phyloP scores from a whole-genome alignment of 2,797 vertebrate genomes.

The Scolopax rusticola region DNA sequence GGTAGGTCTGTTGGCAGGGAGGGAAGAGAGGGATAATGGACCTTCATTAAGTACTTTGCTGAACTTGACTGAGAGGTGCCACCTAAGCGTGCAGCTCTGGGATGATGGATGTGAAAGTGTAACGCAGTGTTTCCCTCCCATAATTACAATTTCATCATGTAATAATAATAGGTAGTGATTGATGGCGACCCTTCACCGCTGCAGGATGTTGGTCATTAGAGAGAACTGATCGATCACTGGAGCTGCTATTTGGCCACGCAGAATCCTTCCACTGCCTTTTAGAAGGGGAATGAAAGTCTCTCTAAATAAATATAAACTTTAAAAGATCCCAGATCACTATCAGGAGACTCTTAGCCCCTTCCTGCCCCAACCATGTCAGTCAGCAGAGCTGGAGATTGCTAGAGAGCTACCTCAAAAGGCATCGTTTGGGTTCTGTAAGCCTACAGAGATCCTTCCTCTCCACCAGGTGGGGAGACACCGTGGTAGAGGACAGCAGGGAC shows the following conservation, averaged over 20 bases:
- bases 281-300: background rate
- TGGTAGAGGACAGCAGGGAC: background rate
- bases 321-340: background rate
- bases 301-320: background rate
- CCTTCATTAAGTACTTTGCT: background rate
- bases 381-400: background rate
- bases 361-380: background rate
- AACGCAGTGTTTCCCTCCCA: background rate
- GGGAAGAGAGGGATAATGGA: background rate
- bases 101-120: background rate
- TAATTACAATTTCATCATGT: slow-evolving; percentile 23
- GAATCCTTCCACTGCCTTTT: background rate
- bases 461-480: too few relatives aligned
- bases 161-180: slow-evolving; percentile 33
- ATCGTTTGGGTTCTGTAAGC: background rate
- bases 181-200: background rate
- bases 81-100: background rate
- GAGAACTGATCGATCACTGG: slow-evolving; percentile 4
- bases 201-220: background rate
- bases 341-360: background rate
- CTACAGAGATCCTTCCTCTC: background rate
- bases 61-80: slow-evolving; percentile 8
- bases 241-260: background rate
- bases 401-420: background rate
- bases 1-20: too few relatives aligned